A percentile compares a stretch with the other conserved stretches of the same genome.
phyloP scores from a whole-genome alignment of 2,888 invertebrate genomes.

The Automeris io region DNA sequence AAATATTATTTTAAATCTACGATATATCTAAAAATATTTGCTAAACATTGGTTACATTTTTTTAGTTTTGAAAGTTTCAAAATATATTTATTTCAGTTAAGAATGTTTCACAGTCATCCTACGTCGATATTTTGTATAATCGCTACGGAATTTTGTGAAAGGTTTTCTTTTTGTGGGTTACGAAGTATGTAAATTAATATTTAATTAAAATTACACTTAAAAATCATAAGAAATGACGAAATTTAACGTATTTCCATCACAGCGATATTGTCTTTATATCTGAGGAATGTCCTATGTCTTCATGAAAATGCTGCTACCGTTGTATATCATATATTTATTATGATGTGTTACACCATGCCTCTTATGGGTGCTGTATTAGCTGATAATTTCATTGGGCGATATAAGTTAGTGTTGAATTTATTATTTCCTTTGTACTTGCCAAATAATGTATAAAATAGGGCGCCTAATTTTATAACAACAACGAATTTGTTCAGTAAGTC shows the following conservation, averaged over 20 bases:
- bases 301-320: conserved; percentile 83
- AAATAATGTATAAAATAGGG: too few relatives aligned
- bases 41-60: too few relatives aligned
- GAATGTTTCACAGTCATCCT: conserved; percentile 68
- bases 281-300: conserved; percentile 81
- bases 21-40: too few relatives aligned
- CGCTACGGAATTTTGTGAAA: conserved; percentile 90
- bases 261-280: conserved; percentile 89
- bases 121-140: conserved; percentile 87
- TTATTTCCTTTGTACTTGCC: not conserved
- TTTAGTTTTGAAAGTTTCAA: not conserved
- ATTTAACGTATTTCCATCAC: conserved; percentile 25
- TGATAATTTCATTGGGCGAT: conserved; percentile 87
- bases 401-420: conserved; percentile 45
- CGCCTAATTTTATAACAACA: too few relatives aligned
- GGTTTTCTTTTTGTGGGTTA: conserved; percentile 90
- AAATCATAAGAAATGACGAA: too few relatives aligned
- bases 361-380: conserved; percentile 86
- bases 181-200: conserved; percentile 75
- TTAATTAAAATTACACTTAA: too few relatives aligned
- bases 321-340: conserved; percentile 86
- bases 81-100: not conserved
- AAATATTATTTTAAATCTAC: too few relatives aligned
- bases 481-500: too few relatives aligned
- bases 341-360: conserved; percentile 87